Percentiles rank a stretch among this genome's conserved stretches.
phyloP scores from a whole-genome alignment of 1,140 invertebrate genomes.

The Drosophila fuyamai region DNA sequence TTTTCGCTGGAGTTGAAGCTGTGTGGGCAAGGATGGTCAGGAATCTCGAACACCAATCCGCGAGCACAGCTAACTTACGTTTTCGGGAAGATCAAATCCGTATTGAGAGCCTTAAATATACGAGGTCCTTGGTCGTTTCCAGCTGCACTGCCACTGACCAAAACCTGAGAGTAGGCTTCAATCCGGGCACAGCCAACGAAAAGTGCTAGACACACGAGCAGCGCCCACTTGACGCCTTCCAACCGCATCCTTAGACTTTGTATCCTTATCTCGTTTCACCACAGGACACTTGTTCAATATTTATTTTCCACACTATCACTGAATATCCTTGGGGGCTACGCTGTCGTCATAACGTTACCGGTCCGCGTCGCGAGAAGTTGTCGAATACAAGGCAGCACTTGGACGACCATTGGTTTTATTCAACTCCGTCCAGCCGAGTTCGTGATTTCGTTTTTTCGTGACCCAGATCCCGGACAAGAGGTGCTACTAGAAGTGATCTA shows the following conservation, averaged over 20 bases:
- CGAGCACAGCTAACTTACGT: constrained; percentile 54
- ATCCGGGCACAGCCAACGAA: constrained; percentile 18
- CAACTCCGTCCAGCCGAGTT: constrained; percentile 10
- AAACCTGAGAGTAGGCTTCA: constrained; percentile 68
- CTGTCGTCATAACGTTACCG: constrained; percentile 51
- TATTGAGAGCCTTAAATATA: constrained; percentile 78
- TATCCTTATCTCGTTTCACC: constrained; percentile 8
- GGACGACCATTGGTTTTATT: constrained; percentile 65
- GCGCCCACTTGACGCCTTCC: constrained; percentile 34
- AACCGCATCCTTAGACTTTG: constrained; percentile 33
- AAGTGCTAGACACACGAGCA: constrained; percentile 36
- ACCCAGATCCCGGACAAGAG: constrained; percentile 61
- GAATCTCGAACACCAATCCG: neutral
- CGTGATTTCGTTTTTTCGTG: constrained; percentile 77
- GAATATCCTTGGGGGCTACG: constrained; percentile 27
- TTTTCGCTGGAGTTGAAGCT: constrained; percentile 78
- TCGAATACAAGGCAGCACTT: constrained; percentile 50
- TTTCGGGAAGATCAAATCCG: constrained; percentile 80
- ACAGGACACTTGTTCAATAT: constrained; percentile 30
- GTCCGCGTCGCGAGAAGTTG: constrained; percentile 50
- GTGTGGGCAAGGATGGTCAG: constrained; percentile 4
- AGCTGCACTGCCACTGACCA: constrained; percentile 30
- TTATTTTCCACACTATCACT: neutral
- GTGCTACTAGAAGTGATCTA: constrained; percentile 78
- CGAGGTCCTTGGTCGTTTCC: constrained; percentile 62